phyloP scores from a whole-genome alignment of 2,113 vertebrate genomes.

The Myotis yumanensis region DNA sequence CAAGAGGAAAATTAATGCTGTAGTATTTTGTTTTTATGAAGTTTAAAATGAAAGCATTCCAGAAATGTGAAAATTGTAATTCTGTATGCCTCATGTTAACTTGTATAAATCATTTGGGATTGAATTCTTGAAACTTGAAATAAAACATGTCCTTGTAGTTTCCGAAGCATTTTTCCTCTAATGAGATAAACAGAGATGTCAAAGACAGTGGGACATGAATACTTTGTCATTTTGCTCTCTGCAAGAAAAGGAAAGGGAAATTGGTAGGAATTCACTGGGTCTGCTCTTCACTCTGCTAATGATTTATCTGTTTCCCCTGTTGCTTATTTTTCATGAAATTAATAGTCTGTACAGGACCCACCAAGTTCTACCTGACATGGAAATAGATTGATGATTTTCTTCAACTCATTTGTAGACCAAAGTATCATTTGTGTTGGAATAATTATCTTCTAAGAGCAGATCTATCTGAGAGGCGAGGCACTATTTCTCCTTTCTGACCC shows the following conservation, averaged over 20 bases:
- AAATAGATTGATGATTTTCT: constrained; percentile 72
- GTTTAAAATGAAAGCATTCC: constrained; percentile 54
- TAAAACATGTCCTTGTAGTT: constrained; percentile 61
- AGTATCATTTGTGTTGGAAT: constrained; percentile 64
- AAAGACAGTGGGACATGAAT: constrained; percentile 62
- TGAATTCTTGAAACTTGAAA: constrained; percentile 61
- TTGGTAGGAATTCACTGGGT: constrained; percentile 42
- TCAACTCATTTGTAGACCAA: constrained; percentile 66
- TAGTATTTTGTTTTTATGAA: constrained; percentile 46
- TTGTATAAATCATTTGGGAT: constrained; percentile 53
- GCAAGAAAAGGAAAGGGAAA: constrained; percentile 39
- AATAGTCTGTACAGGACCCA: constrained; percentile 56
- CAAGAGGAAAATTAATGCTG: constrained; percentile 30
- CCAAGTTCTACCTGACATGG: constrained; percentile 58
- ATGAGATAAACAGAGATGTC: constrained; percentile 73
- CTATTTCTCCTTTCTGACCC: not conserved
- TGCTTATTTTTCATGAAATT: constrained; percentile 67
- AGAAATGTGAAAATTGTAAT: constrained; percentile 41
- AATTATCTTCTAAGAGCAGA: constrained; percentile 62
- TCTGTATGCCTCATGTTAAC: constrained; percentile 12
- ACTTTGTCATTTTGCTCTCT: constrained; percentile 66
- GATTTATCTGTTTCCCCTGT: constrained; percentile 61
- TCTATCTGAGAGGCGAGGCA: not conserved
- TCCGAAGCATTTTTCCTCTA: constrained; percentile 62
- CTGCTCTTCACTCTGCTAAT: constrained; percentile 50